phyloP scores from a whole-genome alignment of 1,140 invertebrate species.

The Mercenaria mercenaria region DNA sequence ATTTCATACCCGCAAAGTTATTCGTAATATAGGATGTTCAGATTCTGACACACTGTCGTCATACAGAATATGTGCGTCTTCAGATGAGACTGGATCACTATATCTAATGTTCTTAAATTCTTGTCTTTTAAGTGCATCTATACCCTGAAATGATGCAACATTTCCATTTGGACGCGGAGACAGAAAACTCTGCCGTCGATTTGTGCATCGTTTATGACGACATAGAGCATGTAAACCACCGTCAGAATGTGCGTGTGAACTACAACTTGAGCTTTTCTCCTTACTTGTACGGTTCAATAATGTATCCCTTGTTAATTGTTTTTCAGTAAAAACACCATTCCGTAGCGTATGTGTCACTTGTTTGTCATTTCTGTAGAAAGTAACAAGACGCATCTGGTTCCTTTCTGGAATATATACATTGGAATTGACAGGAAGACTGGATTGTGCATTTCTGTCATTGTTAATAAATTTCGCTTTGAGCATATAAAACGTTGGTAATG shows the following conservation, averaged over 20 bases:
- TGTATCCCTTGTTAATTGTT: slow-evolving; percentile 38
- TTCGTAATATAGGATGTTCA: not conserved
- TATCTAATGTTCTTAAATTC: not conserved
- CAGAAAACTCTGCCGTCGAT: slow-evolving; percentile 23
- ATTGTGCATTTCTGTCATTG: not conserved
- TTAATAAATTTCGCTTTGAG: slow-evolving; percentile 57
- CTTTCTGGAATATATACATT: not conserved
- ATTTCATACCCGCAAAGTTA: slow-evolving; percentile 19
- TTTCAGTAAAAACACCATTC: not conserved
- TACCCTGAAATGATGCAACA: slow-evolving; percentile 48
- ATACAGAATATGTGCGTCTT: not conserved
- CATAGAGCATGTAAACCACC: slow-evolving; percentile 44
- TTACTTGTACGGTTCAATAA: slow-evolving; percentile 50
- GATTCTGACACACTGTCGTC: not conserved
- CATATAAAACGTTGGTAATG: slow-evolving; percentile 50
- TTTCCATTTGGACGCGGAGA: slow-evolving; percentile 9
- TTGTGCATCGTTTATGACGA: slow-evolving; percentile 53
- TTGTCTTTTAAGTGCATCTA: not conserved
- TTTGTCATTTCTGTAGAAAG: slow-evolving; percentile 53
- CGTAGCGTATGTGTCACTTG: not conserved
- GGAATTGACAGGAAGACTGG: not conserved
- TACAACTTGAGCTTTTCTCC: slow-evolving; percentile 28
- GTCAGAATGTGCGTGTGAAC: slow-evolving; percentile 61
- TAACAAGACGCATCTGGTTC: slow-evolving; percentile 26
- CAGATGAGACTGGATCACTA: not conserved